Conservation (phyloP, 1,140 invertebrate genomes). For the Reticulitermes speratus region DNA sequence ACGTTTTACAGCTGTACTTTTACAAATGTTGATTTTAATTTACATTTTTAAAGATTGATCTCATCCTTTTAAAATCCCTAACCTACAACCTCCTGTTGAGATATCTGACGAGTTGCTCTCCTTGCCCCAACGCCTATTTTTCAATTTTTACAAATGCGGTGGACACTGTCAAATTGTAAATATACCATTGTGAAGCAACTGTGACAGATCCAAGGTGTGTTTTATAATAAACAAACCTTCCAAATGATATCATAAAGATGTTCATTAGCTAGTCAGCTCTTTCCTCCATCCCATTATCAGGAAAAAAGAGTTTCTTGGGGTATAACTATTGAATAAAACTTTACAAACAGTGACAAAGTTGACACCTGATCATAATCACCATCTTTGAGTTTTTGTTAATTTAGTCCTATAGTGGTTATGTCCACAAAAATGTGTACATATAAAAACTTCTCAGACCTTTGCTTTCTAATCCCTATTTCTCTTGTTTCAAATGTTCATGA, state of each 20-base stretch:
- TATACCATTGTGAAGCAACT: constrained; percentile 26
- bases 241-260: background rate
- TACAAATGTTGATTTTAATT: constrained; percentile 21
- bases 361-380: too few species aligned
- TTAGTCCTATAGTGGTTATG: too few species aligned
- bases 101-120: background rate
- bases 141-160: constrained; percentile 28
- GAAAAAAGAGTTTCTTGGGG: too few species aligned
- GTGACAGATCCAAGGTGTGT: constrained; percentile 21
- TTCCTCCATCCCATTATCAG: too few species aligned
- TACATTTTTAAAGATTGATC: constrained; percentile 21
- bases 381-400: too few species aligned
- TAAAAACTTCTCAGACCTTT: too few species aligned
- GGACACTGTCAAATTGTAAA: constrained; percentile 30
- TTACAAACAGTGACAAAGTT: too few species aligned
- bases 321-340: too few species aligned
- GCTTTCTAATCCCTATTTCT: too few species aligned
- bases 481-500: too few species aligned
- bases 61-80: background rate
- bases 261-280: background rate
- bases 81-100: background rate
- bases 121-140: constrained; percentile 16
- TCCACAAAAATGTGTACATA: too few species aligned
- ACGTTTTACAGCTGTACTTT: constrained; percentile 16
- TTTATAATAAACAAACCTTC: constrained; percentile 22